Base-by-base conservation (phyloP, 1,140 invertebrate genomes). In the Reticulitermes speratus region DNA sequence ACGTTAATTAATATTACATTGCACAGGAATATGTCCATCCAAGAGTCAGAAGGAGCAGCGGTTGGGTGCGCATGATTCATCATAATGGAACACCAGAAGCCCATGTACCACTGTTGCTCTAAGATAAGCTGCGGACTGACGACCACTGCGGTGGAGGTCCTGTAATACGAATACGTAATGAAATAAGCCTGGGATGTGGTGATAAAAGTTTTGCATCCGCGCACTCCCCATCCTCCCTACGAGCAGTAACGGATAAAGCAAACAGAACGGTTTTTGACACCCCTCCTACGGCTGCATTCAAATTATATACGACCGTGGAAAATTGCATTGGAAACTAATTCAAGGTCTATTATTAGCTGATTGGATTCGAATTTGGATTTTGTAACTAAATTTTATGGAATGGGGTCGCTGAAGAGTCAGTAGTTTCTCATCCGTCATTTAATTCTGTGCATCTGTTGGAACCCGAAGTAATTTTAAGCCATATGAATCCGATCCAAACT, bases 151-250 rank as follows among this genome's bases (percentile, higher is more conserved):
- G 52, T 52, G 84, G 14, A 52, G 44, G 84, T 65, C 84, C 84
- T 30, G 84, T 75, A 75, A 75, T 55, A 84, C 84, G 84, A 84
- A 84, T 84, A 84, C 84, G 84, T 84, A 84, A 84, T 84, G 84
- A 84, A 84, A 84, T 84, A 84, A 84, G 59, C 84, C 48, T 55
- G 84, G 84, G 65, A 75, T 75, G 65, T 75, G 65, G 65, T 75
- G 65, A 75, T 75, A 75, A 75, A 75, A 75, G 65, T 75, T 75
- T 75, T 75, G 65, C n/a, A 75, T 75, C 65, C 65, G 9, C 65
- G 25, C n/a, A n/a, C 25, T n/a, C 25, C 65, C 65, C 65, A n/a
- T 75, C n/a, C 65, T 75, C 65, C 0, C 65, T 75, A 7, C 25
- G 6, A 75, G 7, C 65, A 75, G 65, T 75, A 30, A 75, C 25